Evolutionary conservation across 2,888 invertebrate species (phyloP), one percentile per base, ranked within the genome.

Genomic region (Phrixothrix hirtus): DNA sequence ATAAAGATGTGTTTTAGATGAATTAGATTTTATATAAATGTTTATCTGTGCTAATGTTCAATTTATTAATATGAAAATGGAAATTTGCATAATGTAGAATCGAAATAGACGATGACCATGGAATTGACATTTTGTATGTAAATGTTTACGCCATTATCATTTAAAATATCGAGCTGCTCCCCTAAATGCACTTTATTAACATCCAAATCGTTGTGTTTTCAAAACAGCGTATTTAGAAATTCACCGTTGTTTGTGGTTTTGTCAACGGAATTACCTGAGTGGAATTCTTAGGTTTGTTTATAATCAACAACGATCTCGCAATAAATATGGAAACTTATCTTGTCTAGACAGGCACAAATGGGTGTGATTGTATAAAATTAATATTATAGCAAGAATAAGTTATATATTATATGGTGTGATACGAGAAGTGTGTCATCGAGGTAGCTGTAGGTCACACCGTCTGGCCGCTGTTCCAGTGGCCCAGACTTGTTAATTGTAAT

Each of bases 371-470:
- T 45, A 41, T 51, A 46, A 46, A 51, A 51, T 51, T 51, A 51
- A 51, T 41, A 45, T 51, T 45, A 41, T 16, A 29, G 31, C 42
- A 37, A 44, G 42, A 32, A 29, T 37, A 38, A 27, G 34, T 43
- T 43, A 43, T 43, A 37, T 43, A 43, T 34, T 36, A 36, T 49
- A n/a, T n/a, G n/a, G 44, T 51, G 46, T 39, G 52, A 52, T 52
- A 55, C 46, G 63, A 63, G 55, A 67, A 68, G 64, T 68, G 63
- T 66, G 66, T 67, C 66, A 67, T 60, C 63, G 61, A 61, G 61
- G 62, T 63, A 59, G 62, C 66, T 69, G 66, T 71, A 68, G 71
- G 71, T 71, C 71, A 71, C 65, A 66, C 64, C 55, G 72, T 72
- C 72, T 70, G 69, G 68, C 61, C 59, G 59, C 57, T 55, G 51